A percentile compares a stretch with the other conserved stretches of the same genome.
Evolutionary conservation across 2,797 vertebrate genomes (phyloP).

Genomic region (Linurgus olivaceus): DNA sequence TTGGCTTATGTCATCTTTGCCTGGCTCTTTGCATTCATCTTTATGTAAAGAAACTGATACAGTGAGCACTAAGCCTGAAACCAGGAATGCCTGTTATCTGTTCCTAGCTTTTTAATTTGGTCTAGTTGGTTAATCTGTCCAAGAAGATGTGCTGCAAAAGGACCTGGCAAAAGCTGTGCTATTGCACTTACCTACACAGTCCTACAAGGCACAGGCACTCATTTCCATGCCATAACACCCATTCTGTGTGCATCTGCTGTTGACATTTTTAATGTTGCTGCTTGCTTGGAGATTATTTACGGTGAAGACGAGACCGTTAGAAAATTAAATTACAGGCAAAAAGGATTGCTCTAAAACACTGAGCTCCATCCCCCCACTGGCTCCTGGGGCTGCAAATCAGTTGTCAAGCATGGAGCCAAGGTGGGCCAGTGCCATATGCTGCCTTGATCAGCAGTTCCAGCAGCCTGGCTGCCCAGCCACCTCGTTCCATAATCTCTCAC

Average conservation of each 20-base stretch:
- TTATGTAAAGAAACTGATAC: not conserved
- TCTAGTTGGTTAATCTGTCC: not conserved
- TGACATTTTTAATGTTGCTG: not conserved
- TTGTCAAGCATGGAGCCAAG: not conserved
- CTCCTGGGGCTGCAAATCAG: not conserved
- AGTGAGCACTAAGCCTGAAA: not conserved
- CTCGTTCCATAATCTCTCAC: not conserved
- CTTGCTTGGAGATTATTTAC: conserved; percentile 4
- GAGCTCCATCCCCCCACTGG: not conserved
- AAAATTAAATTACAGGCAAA: not conserved
- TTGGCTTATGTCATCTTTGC: not conserved
- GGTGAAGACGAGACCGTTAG: not conserved
- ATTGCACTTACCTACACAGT: accelerated
- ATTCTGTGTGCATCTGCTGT: not conserved
- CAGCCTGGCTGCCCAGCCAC: not conserved
- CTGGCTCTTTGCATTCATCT: not conserved
- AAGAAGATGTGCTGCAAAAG: not conserved
- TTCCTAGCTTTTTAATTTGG: not conserved
- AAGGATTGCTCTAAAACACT: not conserved
- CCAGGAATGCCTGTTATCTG: not conserved
- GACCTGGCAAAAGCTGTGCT: not conserved
- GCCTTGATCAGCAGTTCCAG: not conserved
- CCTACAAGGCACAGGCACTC: not conserved
- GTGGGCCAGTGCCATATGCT: not conserved
- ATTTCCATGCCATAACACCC: not conserved